These are phyloP conservation scores for Ctenopoma kingsleyae DNA, from an alignment of 2,797 vertebrate species.

Conservation along the genomic window DNA sequence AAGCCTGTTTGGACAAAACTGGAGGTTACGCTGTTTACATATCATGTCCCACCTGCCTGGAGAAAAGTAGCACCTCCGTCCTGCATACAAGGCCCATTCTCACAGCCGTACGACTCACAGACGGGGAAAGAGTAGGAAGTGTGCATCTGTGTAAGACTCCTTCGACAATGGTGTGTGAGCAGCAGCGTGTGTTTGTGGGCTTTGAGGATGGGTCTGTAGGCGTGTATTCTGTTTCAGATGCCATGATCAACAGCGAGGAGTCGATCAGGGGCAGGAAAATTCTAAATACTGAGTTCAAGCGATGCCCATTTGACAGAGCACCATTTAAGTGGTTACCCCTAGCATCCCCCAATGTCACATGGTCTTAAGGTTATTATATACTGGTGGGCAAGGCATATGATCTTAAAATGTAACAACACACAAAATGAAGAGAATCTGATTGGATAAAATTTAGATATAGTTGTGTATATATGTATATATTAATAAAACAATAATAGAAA, in stretches of 20 bases:
- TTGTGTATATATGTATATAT: no score
- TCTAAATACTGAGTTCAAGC: conserved; percentile 22
- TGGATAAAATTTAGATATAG: not conserved
- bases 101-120: conserved; percentile 70
- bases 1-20: conserved; percentile 70
- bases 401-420: not conserved
- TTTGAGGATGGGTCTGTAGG: conserved; percentile 86
- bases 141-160: conserved; percentile 76
- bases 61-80: conserved; percentile 59
- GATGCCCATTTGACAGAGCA: conserved; percentile 62
- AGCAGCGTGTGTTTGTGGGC: conserved; percentile 79
- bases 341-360: conserved; percentile 69
- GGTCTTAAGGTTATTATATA: conserved; percentile 49
- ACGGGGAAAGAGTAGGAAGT: conserved; percentile 77
- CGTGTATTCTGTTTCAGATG: conserved; percentile 78
- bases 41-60: conserved; percentile 33
- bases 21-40: conserved; percentile 77
- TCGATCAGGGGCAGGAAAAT: conserved; percentile 24
- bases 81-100: conserved; percentile 73
- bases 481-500: no score
- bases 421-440: not conserved
- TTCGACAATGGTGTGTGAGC: conserved; percentile 53
- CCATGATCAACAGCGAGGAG: conserved; percentile 10
- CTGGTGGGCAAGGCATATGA: not conserved
- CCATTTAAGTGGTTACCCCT: conserved; percentile 63